A percentile compares a stretch with the other conserved stretches of the same genome.
Evolutionary conservation across 2,888 invertebrate species (phyloP).

Genomic region (Ametastegia equiseti): DNA sequence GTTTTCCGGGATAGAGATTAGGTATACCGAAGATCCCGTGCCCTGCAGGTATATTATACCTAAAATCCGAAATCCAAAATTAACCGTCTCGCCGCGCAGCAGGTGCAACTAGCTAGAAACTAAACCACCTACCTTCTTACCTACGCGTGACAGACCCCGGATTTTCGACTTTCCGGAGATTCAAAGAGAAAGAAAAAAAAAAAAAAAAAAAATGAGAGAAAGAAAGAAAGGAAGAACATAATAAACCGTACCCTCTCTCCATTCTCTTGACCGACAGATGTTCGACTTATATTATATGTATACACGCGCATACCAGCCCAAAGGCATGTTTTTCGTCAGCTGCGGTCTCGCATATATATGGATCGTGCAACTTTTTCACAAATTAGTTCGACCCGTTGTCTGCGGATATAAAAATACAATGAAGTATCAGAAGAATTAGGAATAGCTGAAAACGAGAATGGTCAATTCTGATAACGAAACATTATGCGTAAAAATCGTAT

Average conservation of each 20-base stretch:
- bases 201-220: background rate
- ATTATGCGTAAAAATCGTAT: too few species aligned
- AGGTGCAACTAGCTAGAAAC: background rate
- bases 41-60: background rate
- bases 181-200: background rate
- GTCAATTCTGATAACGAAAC: too few species aligned
- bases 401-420: too few species aligned
- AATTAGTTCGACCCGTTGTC: too few species aligned
- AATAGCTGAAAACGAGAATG: too few species aligned
- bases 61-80: background rate
- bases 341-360: background rate
- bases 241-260: background rate
- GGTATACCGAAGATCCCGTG: background rate
- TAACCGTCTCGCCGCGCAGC: background rate
- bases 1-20: background rate
- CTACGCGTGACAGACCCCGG: background rate
- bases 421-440: too few species aligned
- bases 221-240: background rate
- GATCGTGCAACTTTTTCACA: too few species aligned
- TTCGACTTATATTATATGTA: background rate
- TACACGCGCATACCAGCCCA: background rate
- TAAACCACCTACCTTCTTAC: background rate
- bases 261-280: slow-evolving; percentile 4
- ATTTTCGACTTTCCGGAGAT: slow-evolving; percentile 2
- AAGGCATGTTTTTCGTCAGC: background rate